Conservation (phyloP, 2,888 invertebrate genomes). For the Xanthorhoe spadicearia region DNA sequence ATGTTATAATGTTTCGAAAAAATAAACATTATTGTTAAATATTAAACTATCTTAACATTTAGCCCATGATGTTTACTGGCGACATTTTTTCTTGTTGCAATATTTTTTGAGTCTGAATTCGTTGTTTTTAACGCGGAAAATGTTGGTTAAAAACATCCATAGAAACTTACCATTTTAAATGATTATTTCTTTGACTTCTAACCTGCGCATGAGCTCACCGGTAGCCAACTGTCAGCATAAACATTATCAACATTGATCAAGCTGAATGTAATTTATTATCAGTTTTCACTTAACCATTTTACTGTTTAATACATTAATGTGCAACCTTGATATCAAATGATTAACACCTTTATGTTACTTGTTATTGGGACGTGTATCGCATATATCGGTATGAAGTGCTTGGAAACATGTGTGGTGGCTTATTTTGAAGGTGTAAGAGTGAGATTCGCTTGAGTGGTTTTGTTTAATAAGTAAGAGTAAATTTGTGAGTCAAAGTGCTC, state of each 20-base stretch:
- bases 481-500: slow-evolving; percentile 26
- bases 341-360: slow-evolving; percentile 8
- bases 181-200: slow-evolving; percentile 31
- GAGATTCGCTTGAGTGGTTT: slow-evolving; percentile 16
- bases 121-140: no score
- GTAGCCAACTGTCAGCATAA: slow-evolving; percentile 62
- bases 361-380: slow-evolving; percentile 2
- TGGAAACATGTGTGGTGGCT: slow-evolving; percentile 4
- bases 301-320: slow-evolving; percentile 51
- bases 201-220: slow-evolving; percentile 37
- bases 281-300: slow-evolving; percentile 51
- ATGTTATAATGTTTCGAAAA: no score
- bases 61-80: no score
- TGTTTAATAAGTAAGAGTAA: slow-evolving; percentile 3
- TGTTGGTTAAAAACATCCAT: no score
- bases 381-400: slow-evolving; percentile 5
- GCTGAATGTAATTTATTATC: slow-evolving; percentile 57
- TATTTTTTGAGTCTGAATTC: no score
- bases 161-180: not conserved
- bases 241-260: slow-evolving; percentile 55
- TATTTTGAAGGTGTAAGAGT: slow-evolving; percentile 11
- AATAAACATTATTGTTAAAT: no score
- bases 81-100: no score
- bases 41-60: no score
- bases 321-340: slow-evolving; percentile 14